Evolutionary conservation across 2,888 invertebrate species (phyloP).

Genomic region (Ormyrus nitidulus): DNA sequence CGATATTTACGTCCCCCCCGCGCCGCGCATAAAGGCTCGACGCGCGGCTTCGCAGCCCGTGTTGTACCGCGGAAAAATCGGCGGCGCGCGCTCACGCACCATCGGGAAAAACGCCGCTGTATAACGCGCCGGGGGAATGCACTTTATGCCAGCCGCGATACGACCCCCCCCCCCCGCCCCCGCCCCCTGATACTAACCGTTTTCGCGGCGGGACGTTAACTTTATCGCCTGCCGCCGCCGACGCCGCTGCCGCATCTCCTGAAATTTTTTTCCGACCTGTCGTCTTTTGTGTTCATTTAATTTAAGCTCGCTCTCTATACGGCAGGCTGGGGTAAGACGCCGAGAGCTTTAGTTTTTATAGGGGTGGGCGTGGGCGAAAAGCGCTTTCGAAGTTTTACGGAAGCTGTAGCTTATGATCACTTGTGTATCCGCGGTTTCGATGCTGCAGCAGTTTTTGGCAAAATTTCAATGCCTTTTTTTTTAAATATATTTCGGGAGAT

Average conservation of each 20-base stretch:
- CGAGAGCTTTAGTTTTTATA: too few relatives aligned
- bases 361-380: too few relatives aligned
- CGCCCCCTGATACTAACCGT: conserved; percentile 38
- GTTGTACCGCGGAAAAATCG: conserved; percentile 14
- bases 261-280: conserved; percentile 3
- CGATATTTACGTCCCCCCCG: conserved; percentile 24
- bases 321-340: too few relatives aligned
- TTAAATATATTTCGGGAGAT: too few relatives aligned
- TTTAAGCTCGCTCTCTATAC: background rate
- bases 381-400: background rate
- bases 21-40: background rate
- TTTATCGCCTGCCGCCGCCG: conserved; percentile 19
- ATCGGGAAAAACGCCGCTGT: conserved; percentile 2
- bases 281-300: conserved; percentile 8
- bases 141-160: conserved; percentile 21
- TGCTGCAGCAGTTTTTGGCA: background rate
- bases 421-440: background rate
- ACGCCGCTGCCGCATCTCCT: background rate
- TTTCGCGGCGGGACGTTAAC: conserved; percentile 35
- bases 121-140: background rate
- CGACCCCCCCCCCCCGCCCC: too few relatives aligned
- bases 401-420: conserved; percentile 1
- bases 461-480: too few relatives aligned
- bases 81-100: background rate
- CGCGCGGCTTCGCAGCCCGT: background rate